phyloP scores from a whole-genome alignment of 2,113 vertebrate species.

The Elephas maximus region DNA sequence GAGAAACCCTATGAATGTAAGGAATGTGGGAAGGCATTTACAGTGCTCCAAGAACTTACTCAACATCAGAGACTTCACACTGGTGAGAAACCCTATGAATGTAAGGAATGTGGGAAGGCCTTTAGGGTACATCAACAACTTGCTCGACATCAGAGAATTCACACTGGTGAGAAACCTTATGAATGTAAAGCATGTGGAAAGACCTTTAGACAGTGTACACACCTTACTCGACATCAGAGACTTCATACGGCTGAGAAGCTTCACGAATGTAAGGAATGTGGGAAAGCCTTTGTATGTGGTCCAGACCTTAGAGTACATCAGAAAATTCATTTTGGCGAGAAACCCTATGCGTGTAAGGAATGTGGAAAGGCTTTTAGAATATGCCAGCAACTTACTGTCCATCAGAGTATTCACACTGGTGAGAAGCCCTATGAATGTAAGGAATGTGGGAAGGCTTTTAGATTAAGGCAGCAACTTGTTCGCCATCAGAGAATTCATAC shows the following conservation, averaged over 20 bases:
- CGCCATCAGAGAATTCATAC: slow-evolving; percentile 81
- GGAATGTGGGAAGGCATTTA: slow-evolving; percentile 84
- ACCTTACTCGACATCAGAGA: slow-evolving; percentile 83
- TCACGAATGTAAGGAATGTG: slow-evolving; percentile 82
- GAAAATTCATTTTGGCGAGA: slow-evolving; percentile 84
- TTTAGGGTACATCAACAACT: slow-evolving; percentile 82
- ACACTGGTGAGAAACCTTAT: slow-evolving; percentile 86
- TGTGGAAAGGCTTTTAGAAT: slow-evolving; percentile 84
- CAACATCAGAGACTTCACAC: slow-evolving; percentile 83
- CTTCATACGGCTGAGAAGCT: slow-evolving; percentile 84
- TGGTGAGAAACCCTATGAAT: slow-evolving; percentile 82
- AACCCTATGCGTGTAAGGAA: slow-evolving; percentile 80
- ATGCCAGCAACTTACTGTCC: slow-evolving; percentile 80
- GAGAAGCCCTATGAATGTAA: slow-evolving; percentile 85
- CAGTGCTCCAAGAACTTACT: slow-evolving; percentile 82
- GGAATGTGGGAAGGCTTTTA: slow-evolving; percentile 82
- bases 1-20: slow-evolving; percentile 83
- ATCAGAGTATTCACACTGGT: slow-evolving; percentile 86
- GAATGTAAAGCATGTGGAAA: slow-evolving; percentile 86
- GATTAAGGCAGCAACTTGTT: slow-evolving; percentile 78
- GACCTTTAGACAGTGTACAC: slow-evolving; percentile 82
- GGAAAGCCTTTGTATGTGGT: slow-evolving; percentile 81
- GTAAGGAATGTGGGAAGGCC: slow-evolving; percentile 82
- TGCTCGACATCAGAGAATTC: slow-evolving; percentile 84
- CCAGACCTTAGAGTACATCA: slow-evolving; percentile 80